Evolutionary conservation across 2,888 invertebrate genomes (phyloP).

Genomic region (Diadegma fenestrale): DNA sequence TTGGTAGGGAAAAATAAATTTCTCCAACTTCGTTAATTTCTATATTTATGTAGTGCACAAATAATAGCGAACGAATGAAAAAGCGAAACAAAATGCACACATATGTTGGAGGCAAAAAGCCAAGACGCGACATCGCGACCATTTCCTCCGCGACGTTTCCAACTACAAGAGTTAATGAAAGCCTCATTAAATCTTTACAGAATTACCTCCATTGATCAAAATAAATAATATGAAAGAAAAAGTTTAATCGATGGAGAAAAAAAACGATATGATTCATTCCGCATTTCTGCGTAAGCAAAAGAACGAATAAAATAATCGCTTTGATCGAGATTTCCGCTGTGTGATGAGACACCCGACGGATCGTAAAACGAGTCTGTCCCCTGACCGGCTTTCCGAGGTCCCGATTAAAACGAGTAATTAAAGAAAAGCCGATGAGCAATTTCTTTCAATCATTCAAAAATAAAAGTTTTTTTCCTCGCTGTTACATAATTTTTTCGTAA

Average conservation of each 20-base stretch:
- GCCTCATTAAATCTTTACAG: conserved; percentile 42
- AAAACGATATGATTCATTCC: conserved; percentile 42
- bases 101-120: conserved; percentile 30
- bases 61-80: conserved; percentile 2
- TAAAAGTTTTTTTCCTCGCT: background rate
- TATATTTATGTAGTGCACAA: conserved; percentile 1
- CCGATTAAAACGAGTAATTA: background rate
- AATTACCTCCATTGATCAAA: conserved; percentile 39
- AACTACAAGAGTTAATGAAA: conserved; percentile 32
- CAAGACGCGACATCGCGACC: conserved; percentile 18
- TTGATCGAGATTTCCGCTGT: conserved; percentile 42
- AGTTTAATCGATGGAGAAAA: conserved; percentile 1
- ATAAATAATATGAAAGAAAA: background rate
- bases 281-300: conserved; percentile 29
- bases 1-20: background rate
- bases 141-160: conserved; percentile 38
- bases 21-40: background rate
- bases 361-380: conserved; percentile 18
- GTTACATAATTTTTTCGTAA: background rate
- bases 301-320: conserved; percentile 33
- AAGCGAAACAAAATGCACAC: conserved; percentile 21
- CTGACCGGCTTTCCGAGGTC: conserved; percentile 3
- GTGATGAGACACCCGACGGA: conserved; percentile 35
- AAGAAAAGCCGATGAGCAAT: background rate
- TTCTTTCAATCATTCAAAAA: background rate